phyloP scores from a whole-genome alignment of 2,888 invertebrate species.

The Plebejus argus region DNA sequence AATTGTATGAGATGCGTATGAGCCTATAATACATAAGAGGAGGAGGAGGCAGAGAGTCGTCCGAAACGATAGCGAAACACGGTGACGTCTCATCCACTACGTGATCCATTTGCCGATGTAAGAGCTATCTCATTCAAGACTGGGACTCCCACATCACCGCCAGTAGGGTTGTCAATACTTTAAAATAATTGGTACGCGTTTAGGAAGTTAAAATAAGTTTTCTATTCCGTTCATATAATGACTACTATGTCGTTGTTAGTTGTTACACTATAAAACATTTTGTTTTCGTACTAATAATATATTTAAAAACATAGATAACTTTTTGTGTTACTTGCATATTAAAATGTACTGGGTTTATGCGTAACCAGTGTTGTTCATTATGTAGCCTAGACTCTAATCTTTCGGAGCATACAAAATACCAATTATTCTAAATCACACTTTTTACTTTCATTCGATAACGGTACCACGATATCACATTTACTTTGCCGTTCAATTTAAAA shows the following conservation, averaged over 20 bases:
- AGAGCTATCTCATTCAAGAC: constrained; percentile 83
- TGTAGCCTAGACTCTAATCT: too few species aligned
- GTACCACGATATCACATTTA: background rate
- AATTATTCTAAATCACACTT: background rate
- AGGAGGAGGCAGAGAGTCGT: constrained; percentile 55
- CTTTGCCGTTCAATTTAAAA: constrained; percentile 12
- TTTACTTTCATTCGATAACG: background rate
- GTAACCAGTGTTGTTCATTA: too few species aligned
- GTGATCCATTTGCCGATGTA: constrained; percentile 82
- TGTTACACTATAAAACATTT: too few species aligned
- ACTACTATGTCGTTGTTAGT: too few species aligned
- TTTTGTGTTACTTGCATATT: too few species aligned
- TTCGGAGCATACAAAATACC: background rate
- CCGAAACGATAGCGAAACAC: constrained; percentile 80
- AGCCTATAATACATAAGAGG: constrained; percentile 5
- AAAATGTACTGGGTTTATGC: too few species aligned
- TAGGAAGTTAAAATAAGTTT: too few species aligned
- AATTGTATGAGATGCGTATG: background rate
- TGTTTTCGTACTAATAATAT: too few species aligned
- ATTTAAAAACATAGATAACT: too few species aligned
- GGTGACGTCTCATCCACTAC: constrained; percentile 82
- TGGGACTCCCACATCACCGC: constrained; percentile 56
- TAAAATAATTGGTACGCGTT: background rate
- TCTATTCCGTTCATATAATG: too few species aligned
- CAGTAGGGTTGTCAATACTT: constrained; percentile 57